These are phyloP conservation scores for Dinomys branickii DNA, from an alignment of 2,113 vertebrate species.

Conservation along the genomic window DNA sequence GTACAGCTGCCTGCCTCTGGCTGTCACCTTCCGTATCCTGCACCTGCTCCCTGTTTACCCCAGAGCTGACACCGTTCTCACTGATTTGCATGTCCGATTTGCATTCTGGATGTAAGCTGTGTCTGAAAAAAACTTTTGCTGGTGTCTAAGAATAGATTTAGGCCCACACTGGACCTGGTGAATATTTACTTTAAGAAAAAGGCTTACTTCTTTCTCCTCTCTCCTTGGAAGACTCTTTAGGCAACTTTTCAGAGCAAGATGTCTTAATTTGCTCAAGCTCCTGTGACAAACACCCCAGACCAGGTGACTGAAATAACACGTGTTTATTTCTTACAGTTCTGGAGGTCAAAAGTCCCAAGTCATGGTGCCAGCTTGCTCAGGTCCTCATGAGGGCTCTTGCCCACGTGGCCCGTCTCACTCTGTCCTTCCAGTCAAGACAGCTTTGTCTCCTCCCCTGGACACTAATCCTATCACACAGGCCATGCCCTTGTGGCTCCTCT, in stretches of 20 bases:
- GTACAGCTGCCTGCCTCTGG: neutral
- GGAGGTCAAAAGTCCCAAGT: neutral
- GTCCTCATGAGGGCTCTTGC: neutral
- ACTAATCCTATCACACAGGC: neutral
- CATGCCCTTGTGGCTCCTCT: neutral
- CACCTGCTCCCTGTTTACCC: conserved; percentile 71
- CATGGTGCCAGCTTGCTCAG: neutral
- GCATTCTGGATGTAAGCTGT: conserved; percentile 57
- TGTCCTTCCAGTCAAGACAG: neutral
- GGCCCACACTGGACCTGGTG: neutral
- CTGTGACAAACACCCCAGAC: neutral
- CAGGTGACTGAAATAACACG: neutral
- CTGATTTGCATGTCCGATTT: conserved; percentile 66
- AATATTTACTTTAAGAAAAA: neutral
- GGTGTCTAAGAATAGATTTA: conserved; percentile 34
- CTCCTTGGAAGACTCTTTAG: neutral
- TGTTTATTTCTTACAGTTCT: neutral
- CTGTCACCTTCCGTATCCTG: neutral
- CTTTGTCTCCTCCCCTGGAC: neutral
- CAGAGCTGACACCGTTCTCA: neutral
- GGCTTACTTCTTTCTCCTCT: neutral
- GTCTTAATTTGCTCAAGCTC: neutral
- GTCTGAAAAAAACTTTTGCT: conserved; percentile 35
- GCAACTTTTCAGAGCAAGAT: neutral
- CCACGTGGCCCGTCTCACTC: neutral